These are phyloP conservation scores for Drosophila recens DNA, from an alignment of 2,888 invertebrate species.

Conservation along the genomic window DNA sequence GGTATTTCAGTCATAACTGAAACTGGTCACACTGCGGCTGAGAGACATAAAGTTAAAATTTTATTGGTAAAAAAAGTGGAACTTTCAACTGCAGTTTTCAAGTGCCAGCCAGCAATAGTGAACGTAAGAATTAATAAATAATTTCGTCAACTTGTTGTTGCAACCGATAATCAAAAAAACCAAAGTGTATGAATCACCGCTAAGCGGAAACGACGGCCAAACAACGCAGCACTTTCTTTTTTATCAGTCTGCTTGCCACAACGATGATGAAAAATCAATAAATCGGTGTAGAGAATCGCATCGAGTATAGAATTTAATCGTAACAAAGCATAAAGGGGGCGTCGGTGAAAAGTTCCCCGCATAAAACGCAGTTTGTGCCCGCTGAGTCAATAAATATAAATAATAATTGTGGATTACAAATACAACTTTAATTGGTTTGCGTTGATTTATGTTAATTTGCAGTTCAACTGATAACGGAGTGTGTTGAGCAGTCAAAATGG, in stretches of 20 bases:
- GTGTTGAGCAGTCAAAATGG: slow-evolving; percentile 86
- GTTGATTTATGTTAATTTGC: slow-evolving; percentile 4
- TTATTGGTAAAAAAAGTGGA: slow-evolving; percentile 14
- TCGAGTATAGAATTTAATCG: slow-evolving; percentile 35
- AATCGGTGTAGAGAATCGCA: slow-evolving; percentile 45
- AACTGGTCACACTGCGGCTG: slow-evolving; percentile 43
- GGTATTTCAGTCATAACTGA: background rate
- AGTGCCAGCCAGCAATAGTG: background rate
- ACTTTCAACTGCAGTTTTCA: slow-evolving; percentile 7
- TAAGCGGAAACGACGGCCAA: background rate
- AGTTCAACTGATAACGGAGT: slow-evolving; percentile 18
- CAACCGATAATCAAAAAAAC: background rate
- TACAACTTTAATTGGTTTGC: background rate
- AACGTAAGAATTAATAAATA: slow-evolving; percentile 4
- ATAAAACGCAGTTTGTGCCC: background rate
- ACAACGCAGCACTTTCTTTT: slow-evolving; percentile 74
- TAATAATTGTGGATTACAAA: slow-evolving; percentile 5
- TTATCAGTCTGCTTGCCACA: slow-evolving; percentile 31
- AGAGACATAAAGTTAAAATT: slow-evolving; percentile 21
- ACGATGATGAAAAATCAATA: slow-evolving; percentile 71
- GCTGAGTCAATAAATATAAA: background rate
- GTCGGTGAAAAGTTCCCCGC: background rate
- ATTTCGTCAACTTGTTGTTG: background rate
- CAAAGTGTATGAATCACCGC: background rate
- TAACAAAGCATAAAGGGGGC: slow-evolving; percentile 30